A percentile compares a stretch with the other conserved stretches of the same genome.
Evolutionary conservation across 2,888 invertebrate genomes (phyloP).

Genomic region (Acronicta alni): DNA sequence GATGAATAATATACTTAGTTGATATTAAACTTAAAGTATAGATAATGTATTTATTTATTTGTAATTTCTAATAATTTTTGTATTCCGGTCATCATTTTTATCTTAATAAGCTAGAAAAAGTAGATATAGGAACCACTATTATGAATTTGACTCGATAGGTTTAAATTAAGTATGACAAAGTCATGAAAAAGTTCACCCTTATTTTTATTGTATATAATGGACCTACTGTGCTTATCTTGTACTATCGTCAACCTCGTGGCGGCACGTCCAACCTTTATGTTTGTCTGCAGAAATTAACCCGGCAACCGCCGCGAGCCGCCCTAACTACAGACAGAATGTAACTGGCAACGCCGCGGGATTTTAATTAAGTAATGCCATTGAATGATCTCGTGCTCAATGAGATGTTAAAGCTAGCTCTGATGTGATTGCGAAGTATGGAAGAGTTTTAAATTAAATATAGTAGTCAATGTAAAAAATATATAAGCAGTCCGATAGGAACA

Average conservation of each 20-base stretch:
- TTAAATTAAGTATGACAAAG: no score
- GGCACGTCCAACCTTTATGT: slow-evolving; percentile 55
- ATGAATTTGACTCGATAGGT: no score
- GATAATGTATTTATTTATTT: no score
- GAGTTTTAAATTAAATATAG: background rate
- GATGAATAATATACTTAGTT: no score
- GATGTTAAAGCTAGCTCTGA: background rate
- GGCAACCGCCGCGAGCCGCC: slow-evolving; percentile 21
- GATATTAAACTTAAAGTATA: no score
- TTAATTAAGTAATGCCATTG: slow-evolving; percentile 28
- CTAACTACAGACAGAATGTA: slow-evolving; percentile 16
- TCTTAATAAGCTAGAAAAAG: no score
- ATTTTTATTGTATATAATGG: background rate
- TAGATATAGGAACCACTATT: no score
- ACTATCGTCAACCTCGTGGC: background rate
- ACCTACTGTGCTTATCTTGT: background rate
- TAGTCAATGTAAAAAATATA: no score
- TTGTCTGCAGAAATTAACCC: slow-evolving; percentile 36
- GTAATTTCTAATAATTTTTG: no score
- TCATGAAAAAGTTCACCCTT: no score
- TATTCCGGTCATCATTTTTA: no score
- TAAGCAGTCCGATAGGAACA: no score
- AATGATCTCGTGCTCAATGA: background rate
- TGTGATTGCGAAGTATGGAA: background rate
- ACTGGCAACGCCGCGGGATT: slow-evolving; percentile 6